A percentile compares a stretch with the other conserved stretches of the same genome.
Evolutionary conservation across 2,113 vertebrate genomes (phyloP).

Genomic region (Cheilinus undulatus): DNA sequence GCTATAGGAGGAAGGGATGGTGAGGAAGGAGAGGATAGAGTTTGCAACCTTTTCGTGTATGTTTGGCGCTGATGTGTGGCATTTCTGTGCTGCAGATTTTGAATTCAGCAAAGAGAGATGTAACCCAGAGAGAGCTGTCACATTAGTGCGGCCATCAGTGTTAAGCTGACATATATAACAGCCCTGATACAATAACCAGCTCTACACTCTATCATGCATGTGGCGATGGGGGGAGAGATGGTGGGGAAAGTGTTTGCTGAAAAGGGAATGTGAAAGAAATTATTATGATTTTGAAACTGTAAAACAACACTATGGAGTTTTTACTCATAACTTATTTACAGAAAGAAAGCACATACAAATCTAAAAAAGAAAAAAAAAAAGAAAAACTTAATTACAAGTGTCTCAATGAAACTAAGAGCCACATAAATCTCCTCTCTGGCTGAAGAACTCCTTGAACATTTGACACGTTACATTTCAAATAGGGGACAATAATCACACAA

Average conservation of each 20-base stretch:
- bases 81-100: conserved; percentile 35
- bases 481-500: conserved; percentile 7
- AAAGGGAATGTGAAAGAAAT: too few species aligned
- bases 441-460: conserved; percentile 26
- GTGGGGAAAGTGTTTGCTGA: conserved; percentile 21
- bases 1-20: conserved; percentile 45
- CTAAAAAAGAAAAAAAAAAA: not conserved
- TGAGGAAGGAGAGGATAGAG: conserved; percentile 43
- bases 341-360: too few species aligned
- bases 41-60: conserved; percentile 37
- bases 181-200: conserved; percentile 53
- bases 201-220: conserved; percentile 39
- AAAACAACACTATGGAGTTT: too few species aligned
- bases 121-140: conserved; percentile 61
- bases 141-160: conserved; percentile 65
- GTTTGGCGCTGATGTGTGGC: conserved; percentile 28
- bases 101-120: conserved; percentile 53
- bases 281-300: too few species aligned
- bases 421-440: conserved; percentile 11
- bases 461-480: conserved; percentile 25
- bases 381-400: not conserved
- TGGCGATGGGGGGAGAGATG: conserved; percentile 19
- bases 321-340: too few species aligned
- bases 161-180: conserved; percentile 66
- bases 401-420: not conserved